Evolutionary conservation across 1,140 invertebrate genomes (phyloP).

Genomic region (Diabrotica undecimpunctata): DNA sequence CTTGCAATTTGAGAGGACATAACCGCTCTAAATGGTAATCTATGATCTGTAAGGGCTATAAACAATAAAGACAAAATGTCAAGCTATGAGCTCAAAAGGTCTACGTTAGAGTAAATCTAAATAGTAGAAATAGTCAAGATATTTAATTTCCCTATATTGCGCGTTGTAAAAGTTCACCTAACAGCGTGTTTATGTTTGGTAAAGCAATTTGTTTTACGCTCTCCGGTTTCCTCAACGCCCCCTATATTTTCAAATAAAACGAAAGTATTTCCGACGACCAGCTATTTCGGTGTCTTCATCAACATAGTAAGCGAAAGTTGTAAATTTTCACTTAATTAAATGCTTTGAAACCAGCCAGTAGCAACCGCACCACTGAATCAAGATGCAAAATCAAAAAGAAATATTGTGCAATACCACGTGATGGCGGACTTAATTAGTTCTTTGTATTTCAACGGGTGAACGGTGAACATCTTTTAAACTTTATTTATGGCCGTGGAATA

Average conservation of each 20-base stretch:
- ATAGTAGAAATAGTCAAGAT: too few relatives aligned
- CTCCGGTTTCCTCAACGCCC: neutral
- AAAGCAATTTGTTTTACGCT: neutral
- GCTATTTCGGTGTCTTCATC: neutral
- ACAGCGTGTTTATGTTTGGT: too few relatives aligned
- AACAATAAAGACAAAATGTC: too few relatives aligned
- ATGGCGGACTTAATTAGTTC: conserved; percentile 2
- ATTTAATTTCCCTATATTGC: too few relatives aligned
- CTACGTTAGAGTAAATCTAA: too few relatives aligned
- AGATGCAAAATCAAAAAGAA: conserved; percentile 2
- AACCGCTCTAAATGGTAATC: too few relatives aligned
- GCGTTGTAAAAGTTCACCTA: too few relatives aligned
- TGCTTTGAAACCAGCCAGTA: neutral
- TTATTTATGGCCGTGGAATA: neutral
- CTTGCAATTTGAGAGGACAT: too few relatives aligned
- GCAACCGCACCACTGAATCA: neutral
- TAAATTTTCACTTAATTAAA: neutral
- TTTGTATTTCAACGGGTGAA: neutral
- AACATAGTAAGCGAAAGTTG: neutral
- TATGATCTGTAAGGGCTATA: too few relatives aligned
- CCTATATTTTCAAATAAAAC: neutral
- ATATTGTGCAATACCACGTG: neutral
- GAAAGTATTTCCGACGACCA: neutral
- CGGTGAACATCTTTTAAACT: neutral
- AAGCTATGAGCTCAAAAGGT: too few relatives aligned